phyloP scores from a whole-genome alignment of 2,113 vertebrate genomes.

The Mormyrus lacerda region DNA sequence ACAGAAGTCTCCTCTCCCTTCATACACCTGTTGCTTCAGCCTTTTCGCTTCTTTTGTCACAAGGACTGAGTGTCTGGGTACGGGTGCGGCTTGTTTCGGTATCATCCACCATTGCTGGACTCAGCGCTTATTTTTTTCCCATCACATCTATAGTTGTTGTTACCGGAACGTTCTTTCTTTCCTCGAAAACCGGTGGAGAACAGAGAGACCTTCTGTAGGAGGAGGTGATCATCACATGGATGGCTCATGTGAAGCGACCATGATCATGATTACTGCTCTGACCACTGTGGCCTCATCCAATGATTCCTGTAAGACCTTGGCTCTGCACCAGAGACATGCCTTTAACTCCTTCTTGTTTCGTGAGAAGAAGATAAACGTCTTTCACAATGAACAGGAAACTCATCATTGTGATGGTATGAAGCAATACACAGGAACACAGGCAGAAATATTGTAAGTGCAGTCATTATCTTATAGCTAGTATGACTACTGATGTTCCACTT shows the following conservation, averaged over 20 bases:
- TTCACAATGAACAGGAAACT: constrained; percentile 7
- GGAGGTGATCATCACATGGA: background rate
- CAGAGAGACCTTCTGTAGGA: background rate
- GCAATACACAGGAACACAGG: background rate
- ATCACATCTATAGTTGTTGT: background rate
- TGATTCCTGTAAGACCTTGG: background rate
- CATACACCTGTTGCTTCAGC: background rate
- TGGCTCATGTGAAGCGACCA: background rate
- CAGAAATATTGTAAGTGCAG: background rate
- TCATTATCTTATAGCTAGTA: background rate
- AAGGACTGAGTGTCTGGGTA: background rate
- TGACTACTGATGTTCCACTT: background rate
- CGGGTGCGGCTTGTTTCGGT: background rate
- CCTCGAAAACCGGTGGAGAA: background rate
- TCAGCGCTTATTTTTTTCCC: background rate
- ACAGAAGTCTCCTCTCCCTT: background rate
- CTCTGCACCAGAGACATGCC: background rate
- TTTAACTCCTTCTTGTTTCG: background rate
- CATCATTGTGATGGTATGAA: background rate
- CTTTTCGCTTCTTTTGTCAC: background rate
- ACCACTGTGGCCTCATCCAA: background rate
- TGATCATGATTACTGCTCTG: background rate
- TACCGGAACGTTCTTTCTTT: background rate
- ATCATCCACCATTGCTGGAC: background rate
- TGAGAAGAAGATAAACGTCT: background rate